Evolutionary conservation across 2,888 invertebrate genomes (phyloP).

Genomic region (Diarsia dahlii): DNA sequence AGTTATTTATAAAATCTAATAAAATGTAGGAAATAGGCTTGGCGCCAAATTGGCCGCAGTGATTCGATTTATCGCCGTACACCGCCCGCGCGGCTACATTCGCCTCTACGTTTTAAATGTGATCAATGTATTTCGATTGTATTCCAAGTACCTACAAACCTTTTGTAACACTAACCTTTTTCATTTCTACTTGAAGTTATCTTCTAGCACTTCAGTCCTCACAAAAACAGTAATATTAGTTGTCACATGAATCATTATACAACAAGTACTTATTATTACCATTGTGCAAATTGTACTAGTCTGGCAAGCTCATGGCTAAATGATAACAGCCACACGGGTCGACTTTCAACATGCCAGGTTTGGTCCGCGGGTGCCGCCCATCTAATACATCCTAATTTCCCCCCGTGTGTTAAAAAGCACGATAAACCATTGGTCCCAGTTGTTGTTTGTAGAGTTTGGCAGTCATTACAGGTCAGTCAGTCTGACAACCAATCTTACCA

Average conservation of each 20-base stretch:
- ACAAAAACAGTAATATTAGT: no score
- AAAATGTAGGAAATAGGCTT: constrained; percentile 62
- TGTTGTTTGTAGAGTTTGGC: not conserved
- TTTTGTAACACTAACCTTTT: not conserved
- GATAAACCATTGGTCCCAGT: not conserved
- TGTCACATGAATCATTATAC: no score
- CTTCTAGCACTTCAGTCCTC: not conserved
- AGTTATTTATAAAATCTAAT: constrained; percentile 65
- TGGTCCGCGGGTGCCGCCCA: not conserved
- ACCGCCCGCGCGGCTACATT: constrained; percentile 29
- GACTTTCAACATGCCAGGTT: not conserved
- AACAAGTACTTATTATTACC: no score
- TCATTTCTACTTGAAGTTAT: not conserved
- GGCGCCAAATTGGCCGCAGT: constrained; percentile 60
- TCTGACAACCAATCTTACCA: not conserved
- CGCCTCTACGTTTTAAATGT: constrained; percentile 42
- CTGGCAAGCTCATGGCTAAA: no score
- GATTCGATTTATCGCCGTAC: constrained; percentile 61
- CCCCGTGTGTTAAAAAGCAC: no score
- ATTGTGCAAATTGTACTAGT: not conserved
- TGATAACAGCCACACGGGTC: not conserved
- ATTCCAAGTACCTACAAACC: not conserved
- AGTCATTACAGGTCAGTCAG: not conserved
- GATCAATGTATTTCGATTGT: constrained; percentile 34
- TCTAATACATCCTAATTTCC: no score